Base-by-base conservation (phyloP, 2,888 invertebrate genomes). In the Meteorus cinctellus region DNA sequence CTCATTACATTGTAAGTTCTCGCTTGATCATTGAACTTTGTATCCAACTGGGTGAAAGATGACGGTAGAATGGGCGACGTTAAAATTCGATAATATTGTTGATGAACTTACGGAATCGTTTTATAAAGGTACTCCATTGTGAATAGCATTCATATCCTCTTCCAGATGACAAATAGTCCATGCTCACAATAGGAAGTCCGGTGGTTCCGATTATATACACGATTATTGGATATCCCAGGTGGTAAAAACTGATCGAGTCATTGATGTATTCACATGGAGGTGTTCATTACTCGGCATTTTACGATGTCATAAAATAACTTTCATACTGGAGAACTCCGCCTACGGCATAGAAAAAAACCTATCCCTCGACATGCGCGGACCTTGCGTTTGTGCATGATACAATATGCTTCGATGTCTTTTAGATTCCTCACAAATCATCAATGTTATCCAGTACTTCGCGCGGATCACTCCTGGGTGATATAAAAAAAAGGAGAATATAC, bases 71-170 rank as follows among this genome's bases (percentile, higher is more conserved):
- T 68, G 75, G 70, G 76, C 65, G 60, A 51, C 75, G 72, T 67
- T 31, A 76, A 45, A 76, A 74, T 62, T 77, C 79, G 59, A 69
- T 73, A 75, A 77, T 71, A 74, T 72, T 69, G 68, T 66, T 48
- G 59, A 72, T 76, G 77, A 76, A 69, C 68, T 67, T 45, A 67
- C 75, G 63, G 79, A 79, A 82, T 77, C 81, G 80, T 79, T 84
- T 84, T 82, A 75, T 82, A 83, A 83, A 82, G 82, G 83, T 83
- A 80, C 31, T 80, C 69, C 75, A 80, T 77, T 79, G 77, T 77
- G 80, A 84, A 86, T 84, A 74, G 82, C 82, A 82, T 83, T 85
- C 85, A 86, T 86, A 85, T 86, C 84, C 85, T 84, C 77, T 55
- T 79, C 78, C 67, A 77, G 81, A 81, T 86, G 86, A 86, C 82